phyloP scores from a whole-genome alignment of 2,797 vertebrate species.

The Coracias cyanogaster region DNA sequence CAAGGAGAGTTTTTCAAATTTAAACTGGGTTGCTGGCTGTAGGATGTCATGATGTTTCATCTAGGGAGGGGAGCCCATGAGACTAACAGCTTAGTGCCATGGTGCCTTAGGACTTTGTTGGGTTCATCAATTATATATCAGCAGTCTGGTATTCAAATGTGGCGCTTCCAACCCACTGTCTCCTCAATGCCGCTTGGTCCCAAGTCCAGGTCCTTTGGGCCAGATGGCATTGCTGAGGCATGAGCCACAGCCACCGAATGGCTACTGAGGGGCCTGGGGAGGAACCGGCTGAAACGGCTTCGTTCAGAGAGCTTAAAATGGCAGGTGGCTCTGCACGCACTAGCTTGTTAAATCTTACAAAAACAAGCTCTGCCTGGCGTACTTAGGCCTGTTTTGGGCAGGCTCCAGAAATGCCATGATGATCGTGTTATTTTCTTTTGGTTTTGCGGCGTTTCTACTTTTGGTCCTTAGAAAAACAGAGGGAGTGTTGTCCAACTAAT shows the following conservation, averaged over 20 bases:
- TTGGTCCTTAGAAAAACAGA: slow-evolving; percentile 35
- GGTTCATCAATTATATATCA: slow-evolving; percentile 9
- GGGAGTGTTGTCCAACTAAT: slow-evolving; percentile 26
- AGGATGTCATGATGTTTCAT: not conserved
- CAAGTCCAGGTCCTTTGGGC: not conserved
- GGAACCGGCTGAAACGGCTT: not conserved
- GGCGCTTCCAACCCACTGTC: slow-evolving; percentile 56
- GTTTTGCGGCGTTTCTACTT: slow-evolving; percentile 56
- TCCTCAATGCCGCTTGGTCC: not conserved
- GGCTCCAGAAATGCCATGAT: slow-evolving; percentile 51
- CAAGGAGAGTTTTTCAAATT: not conserved
- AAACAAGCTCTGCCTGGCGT: slow-evolving; percentile 32
- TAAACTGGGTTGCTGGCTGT: not conserved
- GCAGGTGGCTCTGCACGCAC: slow-evolving; percentile 52
- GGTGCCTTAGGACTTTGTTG: not conserved
- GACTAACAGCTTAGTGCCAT: not conserved
- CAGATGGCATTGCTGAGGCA: slow-evolving; percentile 64
- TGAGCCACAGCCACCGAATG: not conserved
- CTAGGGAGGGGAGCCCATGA: not conserved
- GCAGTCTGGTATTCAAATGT: slow-evolving; percentile 51
- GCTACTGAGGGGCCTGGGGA: slow-evolving; percentile 32
- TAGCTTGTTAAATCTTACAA: slow-evolving; percentile 13
- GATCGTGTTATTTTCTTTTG: slow-evolving; percentile 38
- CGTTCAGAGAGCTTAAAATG: not conserved
- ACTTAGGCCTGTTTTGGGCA: not conserved